Evolutionary conservation across 2,113 vertebrate species (phyloP).

Genomic region (Edolisoma coerulescens): DNA sequence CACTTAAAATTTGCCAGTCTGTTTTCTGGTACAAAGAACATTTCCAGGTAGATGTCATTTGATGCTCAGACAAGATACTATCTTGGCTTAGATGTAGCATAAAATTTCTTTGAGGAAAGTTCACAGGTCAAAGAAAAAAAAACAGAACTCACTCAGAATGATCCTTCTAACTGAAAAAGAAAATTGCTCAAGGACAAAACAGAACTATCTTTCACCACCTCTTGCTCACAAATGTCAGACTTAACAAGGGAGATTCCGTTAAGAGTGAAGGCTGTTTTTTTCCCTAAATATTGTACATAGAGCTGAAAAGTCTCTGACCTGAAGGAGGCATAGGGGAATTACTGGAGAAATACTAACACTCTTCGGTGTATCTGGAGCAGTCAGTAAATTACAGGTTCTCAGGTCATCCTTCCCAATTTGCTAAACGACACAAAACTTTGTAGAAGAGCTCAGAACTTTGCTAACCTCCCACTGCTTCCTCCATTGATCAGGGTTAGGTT

Average conservation of each 20-base stretch:
- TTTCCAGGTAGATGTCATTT: neutral
- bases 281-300: neutral
- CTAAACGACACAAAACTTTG: neutral
- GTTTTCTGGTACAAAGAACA: neutral
- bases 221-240: neutral
- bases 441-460: neutral
- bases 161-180: neutral
- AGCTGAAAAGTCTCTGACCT: neutral
- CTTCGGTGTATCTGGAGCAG: neutral
- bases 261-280: neutral
- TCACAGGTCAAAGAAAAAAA: neutral
- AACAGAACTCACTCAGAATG: neutral
- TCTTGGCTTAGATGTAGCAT: neutral
- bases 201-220: neutral
- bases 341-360: neutral
- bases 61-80: neutral
- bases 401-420: neutral
- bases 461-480: neutral
- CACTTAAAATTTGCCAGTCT: neutral
- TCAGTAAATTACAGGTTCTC: neutral
- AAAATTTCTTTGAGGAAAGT: neutral
- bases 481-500: neutral
- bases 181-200: neutral
- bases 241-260: neutral
- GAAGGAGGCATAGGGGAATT: rapidly evolving